These are phyloP conservation scores for Buteo buteo DNA, from an alignment of 2,113 vertebrate species.

Conservation along the genomic window DNA sequence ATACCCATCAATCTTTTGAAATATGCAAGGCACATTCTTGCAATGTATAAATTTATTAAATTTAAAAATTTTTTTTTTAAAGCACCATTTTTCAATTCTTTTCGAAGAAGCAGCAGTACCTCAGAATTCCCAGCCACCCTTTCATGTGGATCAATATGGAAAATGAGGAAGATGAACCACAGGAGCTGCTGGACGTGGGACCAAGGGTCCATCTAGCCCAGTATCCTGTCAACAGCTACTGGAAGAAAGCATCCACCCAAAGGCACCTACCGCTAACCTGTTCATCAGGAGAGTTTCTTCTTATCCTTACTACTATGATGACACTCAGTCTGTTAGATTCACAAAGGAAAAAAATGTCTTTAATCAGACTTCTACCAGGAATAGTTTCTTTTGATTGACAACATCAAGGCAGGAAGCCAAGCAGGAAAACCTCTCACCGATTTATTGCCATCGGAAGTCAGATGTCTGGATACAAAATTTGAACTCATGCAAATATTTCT, in stretches of 20 bases:
- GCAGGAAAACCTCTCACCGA: neutral
- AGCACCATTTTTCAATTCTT: neutral
- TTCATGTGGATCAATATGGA: neutral
- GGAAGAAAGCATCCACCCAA: neutral
- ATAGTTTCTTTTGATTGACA: neutral
- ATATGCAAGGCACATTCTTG: neutral
- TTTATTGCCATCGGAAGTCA: neutral
- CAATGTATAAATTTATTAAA: neutral
- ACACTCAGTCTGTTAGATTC: neutral
- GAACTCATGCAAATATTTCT: neutral
- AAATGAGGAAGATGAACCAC: neutral
- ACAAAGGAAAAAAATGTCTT: neutral
- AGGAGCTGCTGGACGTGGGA: neutral
- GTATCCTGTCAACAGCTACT: neutral
- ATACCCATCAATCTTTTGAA: neutral
- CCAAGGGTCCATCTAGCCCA: neutral
- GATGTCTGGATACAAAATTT: neutral
- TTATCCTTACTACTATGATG: neutral
- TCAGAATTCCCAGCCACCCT: neutral
- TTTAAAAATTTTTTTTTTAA: neutral
- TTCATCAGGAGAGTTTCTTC: neutral
- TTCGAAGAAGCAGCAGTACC: neutral
- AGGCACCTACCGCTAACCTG: neutral
- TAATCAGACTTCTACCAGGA: neutral
- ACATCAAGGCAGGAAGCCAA: neutral